Conservation (phyloP, 2,113 vertebrate species). For the Proterorhinus semilunaris region DNA sequence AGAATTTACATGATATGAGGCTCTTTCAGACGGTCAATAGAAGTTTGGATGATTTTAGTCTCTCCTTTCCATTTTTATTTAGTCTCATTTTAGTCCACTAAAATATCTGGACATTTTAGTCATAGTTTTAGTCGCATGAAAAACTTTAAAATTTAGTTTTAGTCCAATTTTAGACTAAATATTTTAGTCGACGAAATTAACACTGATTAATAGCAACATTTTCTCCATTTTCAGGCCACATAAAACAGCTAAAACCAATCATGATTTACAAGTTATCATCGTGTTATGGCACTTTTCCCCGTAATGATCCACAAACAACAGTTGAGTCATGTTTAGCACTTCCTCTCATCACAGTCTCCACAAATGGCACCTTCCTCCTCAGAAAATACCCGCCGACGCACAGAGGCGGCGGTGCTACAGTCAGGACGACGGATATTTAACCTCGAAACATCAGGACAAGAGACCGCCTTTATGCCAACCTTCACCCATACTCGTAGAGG, state of each 20-base stretch:
- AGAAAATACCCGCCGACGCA: background rate
- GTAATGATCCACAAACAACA: constrained; percentile 10
- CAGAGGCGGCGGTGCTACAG: background rate
- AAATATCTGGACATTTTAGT: too few relatives aligned
- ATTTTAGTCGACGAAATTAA: too few relatives aligned
- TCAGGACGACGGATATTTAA: background rate
- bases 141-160: too few relatives aligned
- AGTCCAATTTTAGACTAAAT: too few relatives aligned
- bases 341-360: constrained; percentile 5
- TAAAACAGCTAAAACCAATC: background rate
- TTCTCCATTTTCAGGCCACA: background rate
- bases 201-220: too few relatives aligned
- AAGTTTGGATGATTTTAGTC: too few relatives aligned
- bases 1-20: too few relatives aligned
- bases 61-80: too few relatives aligned
- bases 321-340: constrained; percentile 30
- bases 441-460: background rate
- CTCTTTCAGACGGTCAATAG: too few relatives aligned
- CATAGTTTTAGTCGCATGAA: too few relatives aligned
- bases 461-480: background rate
- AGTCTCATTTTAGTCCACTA: too few relatives aligned
- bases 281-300: constrained; percentile 13
- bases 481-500: background rate
- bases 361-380: background rate
- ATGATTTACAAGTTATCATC: background rate